These are phyloP conservation scores for Philaenus spumarius DNA, from an alignment of 1,140 invertebrate species.

Conservation along the genomic window DNA sequence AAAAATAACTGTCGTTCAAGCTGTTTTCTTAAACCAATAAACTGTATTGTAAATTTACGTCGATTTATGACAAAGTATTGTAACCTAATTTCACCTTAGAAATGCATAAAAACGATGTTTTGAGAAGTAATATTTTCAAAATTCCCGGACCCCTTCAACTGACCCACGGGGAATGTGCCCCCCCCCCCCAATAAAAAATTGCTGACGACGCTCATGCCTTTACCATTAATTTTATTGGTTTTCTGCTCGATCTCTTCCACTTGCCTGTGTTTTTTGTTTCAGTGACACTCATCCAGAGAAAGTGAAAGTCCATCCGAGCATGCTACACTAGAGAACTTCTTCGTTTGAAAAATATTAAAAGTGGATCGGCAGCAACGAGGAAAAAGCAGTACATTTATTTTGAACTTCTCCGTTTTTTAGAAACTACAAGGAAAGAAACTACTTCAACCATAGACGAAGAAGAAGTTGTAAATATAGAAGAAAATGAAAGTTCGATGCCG, in stretches of 20 bases:
- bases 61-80: too few species aligned
- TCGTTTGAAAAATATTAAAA: background rate
- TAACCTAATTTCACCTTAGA: too few species aligned
- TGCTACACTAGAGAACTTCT: too few species aligned
- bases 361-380: constrained; percentile 8
- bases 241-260: constrained; percentile 1
- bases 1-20: too few species aligned
- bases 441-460: constrained; percentile 1
- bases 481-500: background rate
- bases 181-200: too few species aligned
- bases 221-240: constrained; percentile 5
- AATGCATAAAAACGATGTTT: too few species aligned
- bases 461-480: constrained; percentile 7
- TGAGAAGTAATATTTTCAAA: too few species aligned
- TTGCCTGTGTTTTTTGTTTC: background rate
- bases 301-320: constrained; percentile 1
- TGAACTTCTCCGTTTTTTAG: constrained; percentile 8
- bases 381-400: constrained; percentile 6
- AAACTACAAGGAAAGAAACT: constrained; percentile 4
- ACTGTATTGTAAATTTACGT: too few species aligned
- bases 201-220: too few species aligned
- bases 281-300: constrained; percentile 5
- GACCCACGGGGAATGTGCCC: too few species aligned
- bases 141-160: too few species aligned
- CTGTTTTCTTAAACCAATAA: too few species aligned